phyloP scores from a whole-genome alignment of 2,113 vertebrate genomes.

The Saccopteryx leptura region DNA sequence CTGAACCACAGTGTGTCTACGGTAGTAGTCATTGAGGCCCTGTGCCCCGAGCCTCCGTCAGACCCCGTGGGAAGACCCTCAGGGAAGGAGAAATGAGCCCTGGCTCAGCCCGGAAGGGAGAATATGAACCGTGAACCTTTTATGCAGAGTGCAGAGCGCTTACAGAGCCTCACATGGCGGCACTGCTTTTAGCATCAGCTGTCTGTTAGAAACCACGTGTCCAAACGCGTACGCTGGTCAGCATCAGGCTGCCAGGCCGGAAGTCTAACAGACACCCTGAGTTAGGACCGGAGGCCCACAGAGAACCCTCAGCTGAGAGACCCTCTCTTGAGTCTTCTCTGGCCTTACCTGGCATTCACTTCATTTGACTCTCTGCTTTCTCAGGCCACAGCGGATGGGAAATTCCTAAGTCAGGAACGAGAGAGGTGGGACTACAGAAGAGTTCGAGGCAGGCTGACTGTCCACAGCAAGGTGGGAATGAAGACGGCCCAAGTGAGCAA shows the following conservation, averaged over 20 bases:
- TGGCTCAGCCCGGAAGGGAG: not conserved
- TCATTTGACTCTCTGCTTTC: constrained; percentile 6
- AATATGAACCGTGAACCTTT: not conserved
- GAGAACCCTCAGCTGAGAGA: not conserved
- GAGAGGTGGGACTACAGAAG: not conserved
- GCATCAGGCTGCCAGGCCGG: not conserved
- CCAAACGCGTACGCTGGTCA: not conserved
- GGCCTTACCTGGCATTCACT: not conserved
- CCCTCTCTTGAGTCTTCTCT: not conserved
- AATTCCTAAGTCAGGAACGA: not conserved
- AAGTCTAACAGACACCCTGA: not conserved
- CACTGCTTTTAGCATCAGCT: not conserved
- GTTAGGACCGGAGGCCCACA: not conserved
- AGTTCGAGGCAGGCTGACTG: not conserved
- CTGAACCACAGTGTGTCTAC: not conserved
- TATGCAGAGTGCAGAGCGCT: not conserved
- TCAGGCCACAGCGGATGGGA: not conserved
- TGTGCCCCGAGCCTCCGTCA: not conserved
- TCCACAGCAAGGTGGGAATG: not conserved
- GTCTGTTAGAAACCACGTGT: not conserved
- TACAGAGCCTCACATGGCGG: not conserved
- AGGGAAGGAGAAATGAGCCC: not conserved
- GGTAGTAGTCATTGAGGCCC: not conserved
- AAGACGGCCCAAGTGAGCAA: not conserved
- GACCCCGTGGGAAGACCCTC: not conserved